Evolutionary conservation across 2,888 invertebrate species (phyloP), one percentile per base, ranked within the genome.

Genomic region (Incurvaria masculella): DNA sequence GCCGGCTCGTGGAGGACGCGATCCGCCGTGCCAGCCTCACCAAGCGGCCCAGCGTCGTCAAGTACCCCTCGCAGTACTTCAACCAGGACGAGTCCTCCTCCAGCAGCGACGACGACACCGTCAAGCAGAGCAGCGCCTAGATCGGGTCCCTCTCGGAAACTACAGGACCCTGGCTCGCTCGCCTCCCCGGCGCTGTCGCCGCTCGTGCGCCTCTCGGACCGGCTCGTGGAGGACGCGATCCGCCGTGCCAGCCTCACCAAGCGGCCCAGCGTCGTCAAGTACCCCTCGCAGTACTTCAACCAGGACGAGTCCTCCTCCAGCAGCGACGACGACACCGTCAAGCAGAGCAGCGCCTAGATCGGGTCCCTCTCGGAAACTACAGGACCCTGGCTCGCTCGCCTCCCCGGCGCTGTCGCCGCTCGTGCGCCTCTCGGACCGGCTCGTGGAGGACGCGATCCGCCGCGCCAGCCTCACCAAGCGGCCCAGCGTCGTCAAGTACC

Each of bases 51-150:
- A 68, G 72, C 0, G 60, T 66, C 2, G 67, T 69, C 4, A 79
- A 73, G 48, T 79, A 76, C 48, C 78, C 78, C 0, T 59, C 72
- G 1, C 65, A 74, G 50, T 79, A 64, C 56, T 78, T 78, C 61
- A 68, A 69, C 42, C 61, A 57, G 3, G 64, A 65, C 1, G 66
- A 61, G 33, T 74, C 73, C 0, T 70, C 47, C 2, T 33, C 26
- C n/a, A n/a, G n/a, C n/a, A n/a, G n/a, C n/a, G n/a, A n/a, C n/a
- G n/a, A n/a, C n/a, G n/a, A n/a, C n/a, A n/a, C n/a, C n/a, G n/a
- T n/a, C n/a, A n/a, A n/a, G n/a, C n/a, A n/a, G n/a, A n/a, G n/a
- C n/a, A n/a, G n/a, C n/a, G n/a, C n/a, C n/a, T n/a, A n/a, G n/a
- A n/a, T n/a, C n/a, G n/a, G n/a, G n/a, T n/a, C n/a, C n/a, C n/a